Conservation (phyloP, 1,140 invertebrate species). For the Drosophila kikkawai region DNA sequence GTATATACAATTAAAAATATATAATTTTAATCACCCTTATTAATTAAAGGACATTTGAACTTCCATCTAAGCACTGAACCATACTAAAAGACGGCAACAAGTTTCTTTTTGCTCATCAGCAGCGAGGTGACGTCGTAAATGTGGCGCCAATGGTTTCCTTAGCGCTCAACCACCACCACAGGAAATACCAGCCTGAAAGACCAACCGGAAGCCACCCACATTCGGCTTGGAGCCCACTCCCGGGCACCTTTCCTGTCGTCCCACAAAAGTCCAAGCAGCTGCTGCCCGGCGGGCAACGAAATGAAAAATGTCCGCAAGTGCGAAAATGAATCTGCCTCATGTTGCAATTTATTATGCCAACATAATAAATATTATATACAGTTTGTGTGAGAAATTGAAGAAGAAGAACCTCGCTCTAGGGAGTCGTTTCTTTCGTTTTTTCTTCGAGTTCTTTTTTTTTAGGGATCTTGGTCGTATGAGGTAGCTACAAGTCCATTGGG, state of each 20-base stretch:
- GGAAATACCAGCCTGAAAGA: slow-evolving; percentile 1
- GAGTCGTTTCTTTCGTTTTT: slow-evolving; percentile 16
- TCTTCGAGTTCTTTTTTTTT: slow-evolving; percentile 5
- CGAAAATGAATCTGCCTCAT: slow-evolving; percentile 83
- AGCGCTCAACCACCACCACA: slow-evolving; percentile 20
- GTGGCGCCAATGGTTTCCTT: slow-evolving; percentile 63
- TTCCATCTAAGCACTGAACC: not conserved
- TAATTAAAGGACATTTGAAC: not conserved
- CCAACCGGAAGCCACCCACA: slow-evolving; percentile 4
- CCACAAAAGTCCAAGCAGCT: slow-evolving; percentile 60
- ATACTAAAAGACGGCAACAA: slow-evolving; percentile 54
- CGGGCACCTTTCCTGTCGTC: slow-evolving; percentile 10
- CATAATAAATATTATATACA: slow-evolving; percentile 84
- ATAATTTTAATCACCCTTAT: too few species aligned
- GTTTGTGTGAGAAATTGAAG: slow-evolving; percentile 67
- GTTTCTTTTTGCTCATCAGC: slow-evolving; percentile 48
- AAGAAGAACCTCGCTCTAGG: slow-evolving; percentile 40
- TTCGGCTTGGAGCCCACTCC: not conserved
- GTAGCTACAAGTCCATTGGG: slow-evolving; percentile 42
- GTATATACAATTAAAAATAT: too few species aligned
- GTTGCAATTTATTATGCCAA: slow-evolving; percentile 83
- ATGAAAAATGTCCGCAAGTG: slow-evolving; percentile 82
- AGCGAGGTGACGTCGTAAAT: slow-evolving; percentile 42
- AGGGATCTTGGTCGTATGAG: slow-evolving; percentile 14
- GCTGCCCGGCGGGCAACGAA: slow-evolving; percentile 64